Conservation (phyloP, 2,113 vertebrate genomes). For the Neopipo cinnamomea region DNA sequence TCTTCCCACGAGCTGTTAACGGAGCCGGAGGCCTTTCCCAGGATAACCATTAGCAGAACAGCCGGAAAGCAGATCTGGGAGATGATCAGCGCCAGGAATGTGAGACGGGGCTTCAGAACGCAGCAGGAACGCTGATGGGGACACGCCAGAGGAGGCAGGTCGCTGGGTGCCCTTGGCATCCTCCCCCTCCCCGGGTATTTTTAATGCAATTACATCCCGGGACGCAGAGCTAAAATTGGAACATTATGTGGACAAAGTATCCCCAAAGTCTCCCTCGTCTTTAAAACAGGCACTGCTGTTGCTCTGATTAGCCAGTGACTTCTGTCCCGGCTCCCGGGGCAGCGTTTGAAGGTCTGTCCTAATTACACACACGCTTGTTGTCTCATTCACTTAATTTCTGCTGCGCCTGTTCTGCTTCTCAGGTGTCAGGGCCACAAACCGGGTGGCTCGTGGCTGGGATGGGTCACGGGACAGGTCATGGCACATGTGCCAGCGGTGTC, state of each 20-base stretch:
- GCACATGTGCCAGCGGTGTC: neutral
- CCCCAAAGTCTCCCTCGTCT: conserved; percentile 28
- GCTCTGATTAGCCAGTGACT: conserved; percentile 1
- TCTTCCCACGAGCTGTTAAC: neutral
- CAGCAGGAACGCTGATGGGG: neutral
- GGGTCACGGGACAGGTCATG: neutral
- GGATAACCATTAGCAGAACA: conserved; percentile 11
- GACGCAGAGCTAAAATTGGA: conserved; percentile 62
- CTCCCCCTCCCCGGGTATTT: conserved; percentile 43
- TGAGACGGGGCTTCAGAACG: neutral
- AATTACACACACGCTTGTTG: neutral
- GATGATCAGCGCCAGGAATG: neutral
- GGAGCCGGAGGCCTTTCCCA: neutral
- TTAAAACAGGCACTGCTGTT: neutral
- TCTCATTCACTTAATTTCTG: conserved; percentile 62
- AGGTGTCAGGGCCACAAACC: neutral
- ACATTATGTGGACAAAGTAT: conserved; percentile 57
- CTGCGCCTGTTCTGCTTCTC: neutral
- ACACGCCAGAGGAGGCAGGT: neutral
- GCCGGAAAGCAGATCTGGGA: conserved; percentile 19
- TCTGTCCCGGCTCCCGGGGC: neutral
- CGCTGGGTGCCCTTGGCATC: conserved; percentile 21
- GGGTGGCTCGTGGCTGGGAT: neutral
- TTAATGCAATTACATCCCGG: conserved; percentile 32
- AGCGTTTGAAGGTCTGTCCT: neutral